These are phyloP conservation scores for Periophthalmodon schlosseri DNA, from an alignment of 2,113 vertebrate species.

Conservation along the genomic window DNA sequence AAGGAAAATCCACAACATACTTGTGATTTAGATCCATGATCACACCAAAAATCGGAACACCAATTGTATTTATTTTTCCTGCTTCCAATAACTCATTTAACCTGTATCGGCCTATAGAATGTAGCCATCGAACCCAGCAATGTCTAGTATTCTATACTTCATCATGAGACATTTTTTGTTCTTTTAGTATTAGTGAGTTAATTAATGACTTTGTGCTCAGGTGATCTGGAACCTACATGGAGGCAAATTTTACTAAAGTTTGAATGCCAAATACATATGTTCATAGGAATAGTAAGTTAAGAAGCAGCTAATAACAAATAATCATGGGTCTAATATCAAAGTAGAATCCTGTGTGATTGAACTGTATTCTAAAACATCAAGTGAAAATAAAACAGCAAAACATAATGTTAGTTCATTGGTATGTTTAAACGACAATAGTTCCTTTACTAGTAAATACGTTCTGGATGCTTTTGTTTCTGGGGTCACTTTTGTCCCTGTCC, in stretches of 20 bases:
- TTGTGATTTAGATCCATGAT: too few relatives aligned
- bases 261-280: conserved; percentile 50
- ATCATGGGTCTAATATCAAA: background rate
- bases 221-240: conserved; percentile 6
- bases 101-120: background rate
- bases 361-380: background rate
- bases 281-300: conserved; percentile 25
- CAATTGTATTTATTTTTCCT: background rate
- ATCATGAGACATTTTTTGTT: background rate
- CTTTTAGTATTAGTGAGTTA: background rate
- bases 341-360: background rate
- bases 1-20: background rate
- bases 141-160: too few relatives aligned
- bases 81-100: too few relatives aligned
- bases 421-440: background rate
- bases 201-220: background rate
- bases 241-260: conserved; percentile 53
- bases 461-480: background rate
- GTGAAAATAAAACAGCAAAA: background rate
- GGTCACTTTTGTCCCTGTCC: background rate
- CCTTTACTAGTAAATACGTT: background rate
- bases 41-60: background rate
- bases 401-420: background rate
- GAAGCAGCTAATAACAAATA: conserved; percentile 35
- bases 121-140: background rate